Evolutionary conservation across 2,888 invertebrate genomes (phyloP), one percentile per base, ranked within the genome.

Genomic region (Busseola fusca): DNA sequence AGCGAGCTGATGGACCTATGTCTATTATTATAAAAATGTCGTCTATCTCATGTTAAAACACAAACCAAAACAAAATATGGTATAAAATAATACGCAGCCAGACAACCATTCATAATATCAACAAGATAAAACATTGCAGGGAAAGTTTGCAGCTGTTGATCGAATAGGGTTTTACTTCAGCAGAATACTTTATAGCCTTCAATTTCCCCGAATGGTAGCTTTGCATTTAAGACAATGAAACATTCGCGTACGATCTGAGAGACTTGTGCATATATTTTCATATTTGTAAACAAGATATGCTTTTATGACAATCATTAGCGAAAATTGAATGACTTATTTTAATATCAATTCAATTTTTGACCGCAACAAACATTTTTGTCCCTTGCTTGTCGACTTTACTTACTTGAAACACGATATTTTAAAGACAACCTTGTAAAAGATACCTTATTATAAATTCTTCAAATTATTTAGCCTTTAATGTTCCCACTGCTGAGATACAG

Each of bases 121-220:
- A 72, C 27, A 45, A 69, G 58, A 77, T 77, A 74, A 78, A 66
- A 78, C 63, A 63, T 76, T 21, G 27, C 21, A 50, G 50, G 14
- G 34, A 74, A 62, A 69, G 54, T 78, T 69, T 66, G n/a, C 37
- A 80, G 75, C 58, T 65, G 65, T 66, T 78, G 76, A 80, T 69
- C 42, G 58, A 80, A 65, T 63, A 56, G 62, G 63, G 63, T 63
- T 64, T 59, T 59, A 79, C 65, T 63, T 40, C 16, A 42, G 37
- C 9, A 37, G 60, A 64, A 62, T 62, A 56, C 50, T 76, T 76
- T 77, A 79, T 50, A 54, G 54, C 34, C 30, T 54, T 64, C 48
- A 65, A 77, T 77, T 79, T 74, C 12, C 25, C 42, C 27, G 30
- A 74, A 64, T 48, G 62, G 21, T 48, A n/a, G 48, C 62, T 27